Percentiles rank a stretch among this genome's conserved stretches.
Conservation (phyloP, 2,888 invertebrate species). For the Spatulosminthurus flaviceps region DNA sequence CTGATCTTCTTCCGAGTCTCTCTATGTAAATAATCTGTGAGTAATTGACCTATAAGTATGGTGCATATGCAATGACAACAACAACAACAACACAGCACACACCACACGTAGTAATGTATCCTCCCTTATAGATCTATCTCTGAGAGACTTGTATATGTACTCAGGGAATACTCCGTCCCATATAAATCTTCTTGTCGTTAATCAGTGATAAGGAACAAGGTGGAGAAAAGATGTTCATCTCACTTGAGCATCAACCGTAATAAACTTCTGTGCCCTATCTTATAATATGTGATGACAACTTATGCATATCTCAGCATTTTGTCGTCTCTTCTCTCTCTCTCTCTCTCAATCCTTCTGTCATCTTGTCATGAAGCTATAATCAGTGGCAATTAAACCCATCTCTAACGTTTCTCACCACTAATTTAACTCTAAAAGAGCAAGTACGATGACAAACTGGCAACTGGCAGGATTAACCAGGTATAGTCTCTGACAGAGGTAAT, state of each 20-base stretch:
- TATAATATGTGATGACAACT: constrained; percentile 2
- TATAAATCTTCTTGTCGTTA: constrained; percentile 14
- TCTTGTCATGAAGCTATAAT: background rate
- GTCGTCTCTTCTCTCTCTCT: background rate
- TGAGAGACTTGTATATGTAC: too few relatives aligned
- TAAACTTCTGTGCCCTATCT: background rate
- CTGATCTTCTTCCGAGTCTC: background rate
- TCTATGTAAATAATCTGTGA: constrained; percentile 9
- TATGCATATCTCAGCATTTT: background rate
- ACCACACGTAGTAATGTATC: too few relatives aligned
- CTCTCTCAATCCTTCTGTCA: background rate
- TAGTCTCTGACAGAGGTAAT: background rate
- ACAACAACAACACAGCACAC: too few relatives aligned
- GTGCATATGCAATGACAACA: too few relatives aligned
- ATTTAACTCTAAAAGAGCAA: background rate
- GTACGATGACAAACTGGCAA: background rate
- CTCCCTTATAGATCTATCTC: too few relatives aligned
- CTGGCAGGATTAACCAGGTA: constrained; percentile 8
- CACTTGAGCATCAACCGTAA: constrained; percentile 10
- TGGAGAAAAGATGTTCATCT: constrained; percentile 14
- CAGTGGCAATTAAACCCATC: background rate
- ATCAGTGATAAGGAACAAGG: constrained; percentile 16
- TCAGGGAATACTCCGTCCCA: background rate
- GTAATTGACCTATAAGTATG: constrained; percentile 10
- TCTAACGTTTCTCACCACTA: background rate